phyloP scores from a whole-genome alignment of 1,140 invertebrate species.

The Papilio helenus region DNA sequence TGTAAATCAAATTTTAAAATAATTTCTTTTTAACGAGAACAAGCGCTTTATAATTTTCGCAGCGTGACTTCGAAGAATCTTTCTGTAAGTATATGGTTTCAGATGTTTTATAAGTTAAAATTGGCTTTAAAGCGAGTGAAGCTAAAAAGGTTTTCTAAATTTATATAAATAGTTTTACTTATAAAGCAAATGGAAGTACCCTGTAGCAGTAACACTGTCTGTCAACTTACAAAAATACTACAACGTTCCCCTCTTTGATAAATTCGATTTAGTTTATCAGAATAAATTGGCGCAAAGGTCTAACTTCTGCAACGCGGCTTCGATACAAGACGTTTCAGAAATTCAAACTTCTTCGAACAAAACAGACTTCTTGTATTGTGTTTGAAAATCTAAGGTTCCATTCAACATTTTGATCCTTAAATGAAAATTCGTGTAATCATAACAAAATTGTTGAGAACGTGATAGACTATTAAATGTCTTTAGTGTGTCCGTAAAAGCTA shows the following conservation, averaged over 20 bases:
- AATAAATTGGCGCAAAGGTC: constrained; percentile 53
- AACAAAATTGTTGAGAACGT: too few species aligned
- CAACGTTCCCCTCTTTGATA: constrained; percentile 53
- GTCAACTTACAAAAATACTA: constrained; percentile 58
- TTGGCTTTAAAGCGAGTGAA: background rate
- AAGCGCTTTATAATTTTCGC: too few species aligned
- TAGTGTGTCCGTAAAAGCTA: too few species aligned
- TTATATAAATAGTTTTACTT: constrained; percentile 41
- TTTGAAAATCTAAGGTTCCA: background rate
- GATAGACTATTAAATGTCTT: too few species aligned
- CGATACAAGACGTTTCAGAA: background rate
- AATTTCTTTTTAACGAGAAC: too few species aligned
- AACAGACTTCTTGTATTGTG: background rate
- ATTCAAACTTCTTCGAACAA: background rate
- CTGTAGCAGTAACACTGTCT: constrained; percentile 60
- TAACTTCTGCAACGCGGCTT: background rate
- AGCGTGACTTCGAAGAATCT: too few species aligned
- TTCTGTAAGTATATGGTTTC: background rate
- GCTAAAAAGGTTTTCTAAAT: constrained; percentile 23
- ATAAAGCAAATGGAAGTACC: constrained; percentile 58
- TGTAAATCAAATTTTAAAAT: too few species aligned
- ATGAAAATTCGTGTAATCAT: too few species aligned
- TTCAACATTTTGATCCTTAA: background rate
- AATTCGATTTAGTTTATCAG: constrained; percentile 55
- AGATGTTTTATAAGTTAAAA: background rate